These are phyloP conservation scores for Sepioteuthis lessoniana DNA, from an alignment of 2,888 invertebrate species.

Conservation along the genomic window DNA sequence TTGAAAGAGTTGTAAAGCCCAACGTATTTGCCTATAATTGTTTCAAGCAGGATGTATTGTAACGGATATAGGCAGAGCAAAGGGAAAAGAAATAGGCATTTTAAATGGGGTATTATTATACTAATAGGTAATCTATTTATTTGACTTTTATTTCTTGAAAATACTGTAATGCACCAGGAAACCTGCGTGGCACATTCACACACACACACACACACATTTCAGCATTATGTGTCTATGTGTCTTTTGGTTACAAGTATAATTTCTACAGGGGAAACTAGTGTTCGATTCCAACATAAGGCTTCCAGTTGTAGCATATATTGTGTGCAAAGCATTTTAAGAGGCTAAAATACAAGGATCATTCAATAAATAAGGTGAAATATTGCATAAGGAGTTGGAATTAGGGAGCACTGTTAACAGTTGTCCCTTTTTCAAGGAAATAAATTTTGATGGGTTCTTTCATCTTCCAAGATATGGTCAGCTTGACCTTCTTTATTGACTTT, in stretches of 20 bases:
- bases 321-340: too few species aligned
- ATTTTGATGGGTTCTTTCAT: too few species aligned
- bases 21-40: not conserved
- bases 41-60: not conserved
- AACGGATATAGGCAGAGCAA: not conserved
- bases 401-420: too few species aligned
- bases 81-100: not conserved
- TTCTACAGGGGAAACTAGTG: not conserved
- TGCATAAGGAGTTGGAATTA: too few species aligned
- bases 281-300: not conserved
- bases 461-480: too few species aligned
- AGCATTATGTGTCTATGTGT: too few species aligned
- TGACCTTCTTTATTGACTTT: too few species aligned
- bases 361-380: too few species aligned
- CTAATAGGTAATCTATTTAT: not conserved
- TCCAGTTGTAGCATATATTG: not conserved
- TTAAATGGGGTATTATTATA: not conserved
- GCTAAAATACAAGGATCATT: too few species aligned
- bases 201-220: not conserved
- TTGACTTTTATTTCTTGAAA: not conserved
- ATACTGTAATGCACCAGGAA: not conserved
- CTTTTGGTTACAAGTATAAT: not conserved
- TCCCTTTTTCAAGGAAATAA: too few species aligned
- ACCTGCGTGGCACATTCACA: not conserved
- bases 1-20: not conserved